Percentiles rank a stretch among this genome's conserved stretches.
phyloP scores from a whole-genome alignment of 2,888 invertebrate species.

The Ashinkailepas kermadecensis region DNA sequence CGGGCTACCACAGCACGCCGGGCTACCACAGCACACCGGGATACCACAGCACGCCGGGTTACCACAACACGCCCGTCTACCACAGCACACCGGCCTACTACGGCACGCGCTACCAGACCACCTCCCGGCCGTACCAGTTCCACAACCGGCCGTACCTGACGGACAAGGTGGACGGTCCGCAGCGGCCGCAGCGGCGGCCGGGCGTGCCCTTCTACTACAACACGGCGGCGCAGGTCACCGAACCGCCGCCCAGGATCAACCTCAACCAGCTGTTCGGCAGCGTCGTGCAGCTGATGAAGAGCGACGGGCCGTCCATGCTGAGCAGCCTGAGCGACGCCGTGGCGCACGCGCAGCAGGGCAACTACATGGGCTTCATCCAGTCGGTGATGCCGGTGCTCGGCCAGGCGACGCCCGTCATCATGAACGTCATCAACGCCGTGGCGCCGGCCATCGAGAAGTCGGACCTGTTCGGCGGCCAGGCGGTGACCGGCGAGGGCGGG shows the following conservation, averaged over 20 bases:
- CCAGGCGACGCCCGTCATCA: background rate
- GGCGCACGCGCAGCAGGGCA: background rate
- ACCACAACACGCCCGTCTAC: background rate
- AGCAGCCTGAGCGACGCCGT: background rate
- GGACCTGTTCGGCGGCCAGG: background rate
- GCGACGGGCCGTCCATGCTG: conserved; percentile 1
- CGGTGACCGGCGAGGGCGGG: background rate
- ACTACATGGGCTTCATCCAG: conserved; percentile 20
- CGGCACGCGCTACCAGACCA: background rate
- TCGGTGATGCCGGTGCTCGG: conserved; percentile 19
- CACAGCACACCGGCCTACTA: background rate
- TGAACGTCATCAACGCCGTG: conserved; percentile 21
- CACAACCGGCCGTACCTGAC: background rate
- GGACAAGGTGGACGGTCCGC: background rate
- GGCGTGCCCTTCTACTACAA: conserved; percentile 20
- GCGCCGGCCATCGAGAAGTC: conserved; percentile 1
- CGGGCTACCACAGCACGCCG: background rate
- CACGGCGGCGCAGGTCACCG: background rate
- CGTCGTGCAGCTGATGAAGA: conserved; percentile 10
- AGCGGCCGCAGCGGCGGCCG: background rate
- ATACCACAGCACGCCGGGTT: background rate
- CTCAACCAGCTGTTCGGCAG: conserved; percentile 16
- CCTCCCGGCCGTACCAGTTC: background rate
- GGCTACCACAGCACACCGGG: background rate
- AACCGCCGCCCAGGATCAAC: background rate